phyloP scores from a whole-genome alignment of 2,888 invertebrate species.

The Rhamphomyia laevipes region DNA sequence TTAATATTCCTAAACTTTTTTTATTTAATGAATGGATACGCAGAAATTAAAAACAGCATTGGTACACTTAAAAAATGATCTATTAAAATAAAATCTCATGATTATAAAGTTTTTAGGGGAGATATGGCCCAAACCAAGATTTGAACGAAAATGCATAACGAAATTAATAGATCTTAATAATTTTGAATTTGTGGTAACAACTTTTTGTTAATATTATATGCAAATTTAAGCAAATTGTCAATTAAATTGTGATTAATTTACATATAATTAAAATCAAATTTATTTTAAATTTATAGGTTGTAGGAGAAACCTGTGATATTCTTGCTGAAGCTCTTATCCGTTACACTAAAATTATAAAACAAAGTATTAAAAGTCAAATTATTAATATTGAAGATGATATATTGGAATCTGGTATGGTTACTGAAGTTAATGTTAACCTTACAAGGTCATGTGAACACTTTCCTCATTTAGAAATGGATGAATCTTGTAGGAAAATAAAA shows the following conservation, averaged over 20 bases:
- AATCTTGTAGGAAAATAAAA: constrained; percentile 50
- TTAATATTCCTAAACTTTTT: too few species aligned
- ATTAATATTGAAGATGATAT: constrained; percentile 9
- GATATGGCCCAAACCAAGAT: constrained; percentile 57
- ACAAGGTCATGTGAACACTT: constrained; percentile 46
- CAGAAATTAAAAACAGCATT: too few species aligned
- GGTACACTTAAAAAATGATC: too few species aligned
- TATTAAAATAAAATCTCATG: too few species aligned
- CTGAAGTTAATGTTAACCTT: constrained; percentile 3
- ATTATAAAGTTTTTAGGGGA: constrained; percentile 42
- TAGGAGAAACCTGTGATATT: constrained; percentile 37
- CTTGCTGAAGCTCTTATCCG: constrained; percentile 44
- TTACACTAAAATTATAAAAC: constrained; percentile 38
- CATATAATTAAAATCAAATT: too few species aligned
- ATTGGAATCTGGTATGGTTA: constrained; percentile 34
- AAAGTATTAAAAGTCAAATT: constrained; percentile 15
- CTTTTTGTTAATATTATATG: too few species aligned
- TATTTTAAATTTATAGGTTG: too few species aligned
- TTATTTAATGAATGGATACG: too few species aligned
- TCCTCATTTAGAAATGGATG: constrained; percentile 61
- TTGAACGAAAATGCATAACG: constrained; percentile 38
- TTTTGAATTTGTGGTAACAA: constrained; percentile 38
- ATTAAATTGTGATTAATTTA: too few species aligned
- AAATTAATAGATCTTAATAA: constrained; percentile 39
- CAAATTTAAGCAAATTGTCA: too few species aligned